Evolutionary conservation across 2,113 vertebrate genomes (phyloP).

Genomic region (Paradoxurus hermaphroditus): DNA sequence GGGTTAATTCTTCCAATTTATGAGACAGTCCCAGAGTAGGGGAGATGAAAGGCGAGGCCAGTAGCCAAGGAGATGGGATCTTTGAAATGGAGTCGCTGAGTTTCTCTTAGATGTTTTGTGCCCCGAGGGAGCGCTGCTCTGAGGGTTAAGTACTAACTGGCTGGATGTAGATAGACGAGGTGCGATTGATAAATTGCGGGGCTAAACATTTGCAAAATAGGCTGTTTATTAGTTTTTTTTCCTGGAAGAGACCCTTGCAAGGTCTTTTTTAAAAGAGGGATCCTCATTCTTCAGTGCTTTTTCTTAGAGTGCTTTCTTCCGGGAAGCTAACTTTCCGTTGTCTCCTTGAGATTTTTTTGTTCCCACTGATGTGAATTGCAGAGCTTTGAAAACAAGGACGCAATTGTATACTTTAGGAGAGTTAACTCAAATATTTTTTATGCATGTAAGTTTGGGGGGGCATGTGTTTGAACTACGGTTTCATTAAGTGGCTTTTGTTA

Average conservation of each 20-base stretch:
- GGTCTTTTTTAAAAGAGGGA: background rate
- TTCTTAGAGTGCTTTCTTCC: background rate
- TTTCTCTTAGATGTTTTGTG: background rate
- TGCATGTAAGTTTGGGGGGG: background rate
- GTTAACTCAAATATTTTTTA: conserved; percentile 69
- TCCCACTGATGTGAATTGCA: conserved; percentile 8
- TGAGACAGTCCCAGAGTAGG: background rate
- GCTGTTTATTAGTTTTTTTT: background rate
- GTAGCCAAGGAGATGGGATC: background rate
- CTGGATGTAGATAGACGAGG: background rate
- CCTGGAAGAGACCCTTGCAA: background rate
- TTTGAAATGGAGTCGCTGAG: conserved; percentile 12
- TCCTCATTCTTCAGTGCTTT: background rate
- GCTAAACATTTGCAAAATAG: background rate
- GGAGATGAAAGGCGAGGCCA: background rate
- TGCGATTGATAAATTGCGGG: background rate
- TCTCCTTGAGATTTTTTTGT: background rate
- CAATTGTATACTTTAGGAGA: conserved; percentile 61
- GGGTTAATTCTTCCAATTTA: accelerated
- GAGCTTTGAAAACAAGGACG: conserved; percentile 61
- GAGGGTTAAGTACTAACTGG: background rate
- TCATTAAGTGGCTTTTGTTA: conserved; percentile 53
- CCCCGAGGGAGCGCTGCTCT: background rate
- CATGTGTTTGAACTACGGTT: conserved; percentile 11
- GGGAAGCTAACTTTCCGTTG: conserved; percentile 41